Conservation (phyloP, 2,113 vertebrate genomes). For the Chamaetylas fuelleborni region DNA sequence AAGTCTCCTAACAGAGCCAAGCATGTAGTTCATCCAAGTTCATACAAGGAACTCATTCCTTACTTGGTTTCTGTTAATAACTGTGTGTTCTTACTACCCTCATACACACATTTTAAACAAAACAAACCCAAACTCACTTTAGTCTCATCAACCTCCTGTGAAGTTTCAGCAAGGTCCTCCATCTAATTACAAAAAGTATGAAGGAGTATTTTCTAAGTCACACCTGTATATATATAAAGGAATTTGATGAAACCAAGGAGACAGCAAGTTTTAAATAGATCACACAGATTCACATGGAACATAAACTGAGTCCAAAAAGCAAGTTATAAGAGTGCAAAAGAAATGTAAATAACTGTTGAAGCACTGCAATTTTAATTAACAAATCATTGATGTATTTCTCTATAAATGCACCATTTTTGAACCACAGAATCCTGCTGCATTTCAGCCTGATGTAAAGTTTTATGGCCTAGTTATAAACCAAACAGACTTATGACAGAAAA, state of each 20-base stretch:
- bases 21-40: too few species aligned
- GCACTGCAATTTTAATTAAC: neutral
- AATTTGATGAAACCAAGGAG: neutral
- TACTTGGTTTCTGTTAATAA: neutral
- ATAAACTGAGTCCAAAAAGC: neutral
- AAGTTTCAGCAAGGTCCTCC: neutral
- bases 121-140: neutral
- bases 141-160: neutral
- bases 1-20: neutral
- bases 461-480: slow-evolving; percentile 1
- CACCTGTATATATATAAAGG: neutral
- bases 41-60: neutral
- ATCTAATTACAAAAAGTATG: neutral
- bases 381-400: neutral
- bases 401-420: neutral
- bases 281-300: neutral
- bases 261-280: neutral
- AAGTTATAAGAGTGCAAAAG: neutral
- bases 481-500: slow-evolving; percentile 6
- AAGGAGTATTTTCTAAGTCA: neutral
- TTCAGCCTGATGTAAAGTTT: neutral
- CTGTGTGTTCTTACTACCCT: neutral
- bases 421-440: neutral
- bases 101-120: neutral
- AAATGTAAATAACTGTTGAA: neutral